Evolutionary conservation across 2,113 vertebrate genomes (phyloP), one percentile per base, ranked within the genome.

Genomic region (Oceanodroma tethys): DNA sequence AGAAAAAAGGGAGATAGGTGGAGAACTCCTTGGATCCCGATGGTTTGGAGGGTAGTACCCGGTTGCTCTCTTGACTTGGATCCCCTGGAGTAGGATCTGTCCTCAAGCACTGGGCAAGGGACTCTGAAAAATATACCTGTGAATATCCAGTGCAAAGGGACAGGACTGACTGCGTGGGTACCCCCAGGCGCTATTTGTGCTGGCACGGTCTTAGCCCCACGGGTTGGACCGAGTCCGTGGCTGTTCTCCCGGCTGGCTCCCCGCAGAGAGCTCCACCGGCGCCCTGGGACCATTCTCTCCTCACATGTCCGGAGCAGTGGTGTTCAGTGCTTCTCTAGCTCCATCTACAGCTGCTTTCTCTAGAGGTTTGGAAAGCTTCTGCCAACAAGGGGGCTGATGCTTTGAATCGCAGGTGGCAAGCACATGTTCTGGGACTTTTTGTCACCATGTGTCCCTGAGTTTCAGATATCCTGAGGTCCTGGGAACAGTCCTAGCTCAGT

Each of bases 291-390:
- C 13, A 27, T 34, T 34, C 55, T 18, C 55, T 58, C 55, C 34
- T 10, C 34, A 8, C 13, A 26, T 26, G 13, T 7, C 14, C 10
- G 48, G 8, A 58, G 53, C 50, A 1, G 82, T 0, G 22, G 4
- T 1, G 42, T 58, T 88, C 45, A 4, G 89, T 47, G 97, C 67
- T 91, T 53, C 97, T 95, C 93, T 94, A 66, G 97, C 97, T 97
- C 97, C 97, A 97, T 74, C 97, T 97, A 96, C 96, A 96, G 97
- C 94, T 80, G 43, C 89, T 58, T 79, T 13, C 81, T 43, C 78
- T 66, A 13, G 3, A 27, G 79, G 23, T 18, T 21, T n/a, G 66
- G 81, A 21, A 18, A 59, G 93, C 16, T 68, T 3, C 52, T 40
- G 32, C 13, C 14, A 59, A 5, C 32, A 8, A 36, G 36, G 43